Percentiles rank a stretch among this genome's conserved stretches.
These are phyloP conservation scores for Simalia tracyae DNA, from an alignment of 2,797 vertebrate species.

Conservation along the genomic window DNA sequence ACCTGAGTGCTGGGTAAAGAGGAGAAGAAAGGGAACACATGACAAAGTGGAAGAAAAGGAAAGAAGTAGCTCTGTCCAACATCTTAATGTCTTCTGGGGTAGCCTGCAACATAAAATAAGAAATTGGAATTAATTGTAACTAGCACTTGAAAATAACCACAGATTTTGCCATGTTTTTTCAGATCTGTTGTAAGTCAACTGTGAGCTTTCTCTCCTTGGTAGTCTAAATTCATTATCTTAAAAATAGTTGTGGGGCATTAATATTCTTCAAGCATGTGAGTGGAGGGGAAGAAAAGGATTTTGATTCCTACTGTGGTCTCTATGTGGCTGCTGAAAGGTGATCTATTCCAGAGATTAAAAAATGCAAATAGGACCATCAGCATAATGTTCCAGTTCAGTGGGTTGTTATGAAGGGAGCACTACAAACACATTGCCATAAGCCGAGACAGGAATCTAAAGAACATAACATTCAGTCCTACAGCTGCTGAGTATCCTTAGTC, in stretches of 20 bases:
- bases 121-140: not conserved
- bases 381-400: not conserved
- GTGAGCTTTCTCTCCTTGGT: not conserved
- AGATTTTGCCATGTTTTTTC: not conserved
- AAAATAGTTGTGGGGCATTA: not conserved
- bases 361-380: not conserved
- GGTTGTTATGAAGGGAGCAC: not conserved
- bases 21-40: conserved; percentile 77
- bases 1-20: conserved; percentile 85
- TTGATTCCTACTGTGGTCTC: not conserved
- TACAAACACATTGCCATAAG: not conserved
- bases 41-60: conserved; percentile 83
- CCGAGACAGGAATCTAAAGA: not conserved
- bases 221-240: not conserved
- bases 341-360: not conserved
- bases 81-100: conserved; percentile 66
- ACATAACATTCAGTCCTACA: not conserved
- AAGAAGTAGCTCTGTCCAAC: conserved; percentile 81
- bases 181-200: not conserved
- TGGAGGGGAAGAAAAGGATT: not conserved
- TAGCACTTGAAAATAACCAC: not conserved
- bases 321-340: not conserved
- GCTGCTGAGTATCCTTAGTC: not conserved
- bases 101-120: conserved; percentile 53
- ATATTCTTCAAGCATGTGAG: not conserved